These are phyloP conservation scores for Heterocephalus glaber DNA, from an alignment of 2,113 vertebrate genomes.

Conservation along the genomic window DNA sequence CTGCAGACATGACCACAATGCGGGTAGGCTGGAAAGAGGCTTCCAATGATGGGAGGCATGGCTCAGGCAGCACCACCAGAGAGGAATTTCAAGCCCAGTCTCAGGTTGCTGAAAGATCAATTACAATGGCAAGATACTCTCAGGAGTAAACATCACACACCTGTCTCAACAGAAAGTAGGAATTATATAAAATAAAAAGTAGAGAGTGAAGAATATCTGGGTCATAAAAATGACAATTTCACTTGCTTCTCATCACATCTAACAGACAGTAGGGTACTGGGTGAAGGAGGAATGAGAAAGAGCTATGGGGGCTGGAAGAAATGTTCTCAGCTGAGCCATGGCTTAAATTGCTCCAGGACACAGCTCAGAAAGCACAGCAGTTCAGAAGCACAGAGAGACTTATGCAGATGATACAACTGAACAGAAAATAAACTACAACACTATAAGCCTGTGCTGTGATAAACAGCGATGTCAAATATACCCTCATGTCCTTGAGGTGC, in stretches of 20 bases:
- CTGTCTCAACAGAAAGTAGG: background rate
- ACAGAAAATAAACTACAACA: slow-evolving; percentile 45
- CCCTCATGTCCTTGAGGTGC: background rate
- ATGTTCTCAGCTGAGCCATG: slow-evolving; percentile 58
- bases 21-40: background rate
- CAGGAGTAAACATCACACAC: background rate
- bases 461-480: background rate
- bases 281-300: background rate
- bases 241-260: slow-evolving; percentile 54
- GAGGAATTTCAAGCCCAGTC: background rate
- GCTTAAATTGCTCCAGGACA: slow-evolving; percentile 62
- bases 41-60: background rate
- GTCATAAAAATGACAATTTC: slow-evolving; percentile 52
- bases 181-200: background rate
- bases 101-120: background rate
- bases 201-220: background rate
- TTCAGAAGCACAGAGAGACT: slow-evolving; percentile 43
- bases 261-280: background rate
- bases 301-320: background rate
- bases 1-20: background rate
- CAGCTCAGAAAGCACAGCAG: slow-evolving; percentile 51
- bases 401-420: slow-evolving; percentile 56
- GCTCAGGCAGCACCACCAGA: fast-evolving
- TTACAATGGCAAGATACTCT: background rate
- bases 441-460: slow-evolving; percentile 35